Conservation (phyloP, 2,113 vertebrate species). For the Cryptomyrus ogoouensis region DNA sequence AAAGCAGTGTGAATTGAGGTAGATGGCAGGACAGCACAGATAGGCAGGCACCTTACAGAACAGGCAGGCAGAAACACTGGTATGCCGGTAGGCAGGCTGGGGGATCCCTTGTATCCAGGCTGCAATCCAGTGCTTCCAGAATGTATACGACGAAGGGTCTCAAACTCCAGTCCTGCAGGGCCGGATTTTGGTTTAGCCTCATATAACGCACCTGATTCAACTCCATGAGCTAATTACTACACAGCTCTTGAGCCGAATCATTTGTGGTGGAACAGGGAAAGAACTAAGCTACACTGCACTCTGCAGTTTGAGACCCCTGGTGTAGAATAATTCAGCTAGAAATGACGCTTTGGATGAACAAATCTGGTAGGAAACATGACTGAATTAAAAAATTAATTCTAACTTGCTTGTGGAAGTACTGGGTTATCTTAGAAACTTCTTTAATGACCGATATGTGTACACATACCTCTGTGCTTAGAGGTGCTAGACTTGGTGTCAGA, state of each 20-base stretch:
- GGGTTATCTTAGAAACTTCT: neutral
- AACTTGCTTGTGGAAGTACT: neutral
- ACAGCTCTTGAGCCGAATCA: no score
- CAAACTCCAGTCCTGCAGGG: no score
- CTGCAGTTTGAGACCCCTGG: no score
- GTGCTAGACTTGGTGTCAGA: neutral
- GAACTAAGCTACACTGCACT: no score
- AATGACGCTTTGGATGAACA: neutral
- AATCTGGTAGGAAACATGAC: neutral
- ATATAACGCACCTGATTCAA: no score
- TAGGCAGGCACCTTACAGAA: no score
- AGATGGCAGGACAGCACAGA: neutral
- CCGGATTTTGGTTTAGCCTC: no score
- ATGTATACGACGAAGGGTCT: neutral
- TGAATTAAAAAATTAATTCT: neutral
- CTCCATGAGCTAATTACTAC: no score
- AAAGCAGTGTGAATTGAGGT: neutral
- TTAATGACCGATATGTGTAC: neutral
- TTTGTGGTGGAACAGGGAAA: no score
- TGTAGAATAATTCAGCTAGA: neutral
- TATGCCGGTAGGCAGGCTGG: neutral
- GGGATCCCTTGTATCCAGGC: neutral
- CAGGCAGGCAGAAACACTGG: no score
- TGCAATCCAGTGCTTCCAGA: neutral
- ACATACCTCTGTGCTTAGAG: neutral